Evolutionary conservation across 2,797 vertebrate species (phyloP).

Genomic region (Sebastes kiyomatsui): DNA sequence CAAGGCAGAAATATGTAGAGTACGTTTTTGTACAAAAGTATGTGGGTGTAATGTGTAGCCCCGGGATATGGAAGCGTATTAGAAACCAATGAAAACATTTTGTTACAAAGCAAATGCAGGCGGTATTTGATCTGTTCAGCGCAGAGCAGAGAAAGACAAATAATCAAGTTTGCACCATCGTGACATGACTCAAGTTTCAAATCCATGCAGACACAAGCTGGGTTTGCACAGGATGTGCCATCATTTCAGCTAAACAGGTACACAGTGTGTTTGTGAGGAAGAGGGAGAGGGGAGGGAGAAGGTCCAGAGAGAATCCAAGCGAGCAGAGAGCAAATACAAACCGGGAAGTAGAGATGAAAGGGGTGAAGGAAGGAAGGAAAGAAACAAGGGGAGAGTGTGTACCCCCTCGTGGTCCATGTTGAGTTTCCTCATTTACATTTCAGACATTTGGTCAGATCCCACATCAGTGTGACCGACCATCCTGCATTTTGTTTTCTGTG

Average conservation of each 20-base stretch:
- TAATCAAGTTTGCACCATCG: neutral
- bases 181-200: neutral
- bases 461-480: conserved; percentile 6
- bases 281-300: neutral
- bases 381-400: neutral
- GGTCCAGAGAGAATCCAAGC: conserved; percentile 11
- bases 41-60: neutral
- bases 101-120: conserved; percentile 19
- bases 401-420: neutral
- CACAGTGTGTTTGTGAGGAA: neutral
- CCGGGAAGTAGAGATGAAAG: conserved; percentile 30
- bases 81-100: conserved; percentile 37
- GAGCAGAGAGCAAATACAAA: neutral
- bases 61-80: conserved; percentile 15
- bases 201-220: neutral
- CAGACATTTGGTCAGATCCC: conserved; percentile 22
- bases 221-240: neutral
- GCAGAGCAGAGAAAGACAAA: neutral
- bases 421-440: conserved; percentile 28
- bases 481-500: conserved; percentile 1
- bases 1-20: neutral
- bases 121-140: conserved; percentile 8
- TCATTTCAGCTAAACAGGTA: neutral
- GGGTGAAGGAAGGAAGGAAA: neutral
- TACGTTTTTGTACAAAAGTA: neutral